phyloP scores from a whole-genome alignment of 1,140 invertebrate genomes.

The Dolichoris vasculosae region DNA sequence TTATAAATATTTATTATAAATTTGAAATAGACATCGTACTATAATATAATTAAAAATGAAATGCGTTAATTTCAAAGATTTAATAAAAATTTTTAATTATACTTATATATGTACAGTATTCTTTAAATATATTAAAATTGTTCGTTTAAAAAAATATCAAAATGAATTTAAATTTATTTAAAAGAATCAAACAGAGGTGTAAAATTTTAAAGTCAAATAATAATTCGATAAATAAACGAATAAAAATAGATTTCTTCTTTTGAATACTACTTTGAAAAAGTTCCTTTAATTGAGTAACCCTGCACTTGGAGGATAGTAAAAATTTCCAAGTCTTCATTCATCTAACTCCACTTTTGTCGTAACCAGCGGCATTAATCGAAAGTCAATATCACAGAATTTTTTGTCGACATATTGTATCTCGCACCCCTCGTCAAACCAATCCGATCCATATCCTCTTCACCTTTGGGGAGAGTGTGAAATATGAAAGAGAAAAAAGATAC shows the following conservation, averaged over 20 bases:
- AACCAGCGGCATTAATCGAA: slow-evolving; percentile 44
- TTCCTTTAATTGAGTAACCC: background rate
- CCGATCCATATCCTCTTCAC: slow-evolving; percentile 19
- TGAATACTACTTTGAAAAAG: background rate
- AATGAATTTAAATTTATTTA: too few species aligned
- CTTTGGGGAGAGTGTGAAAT: slow-evolving; percentile 28
- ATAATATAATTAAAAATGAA: too few species aligned
- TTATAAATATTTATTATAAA: too few species aligned
- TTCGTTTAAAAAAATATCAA: too few species aligned
- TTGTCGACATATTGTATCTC: slow-evolving; percentile 3
- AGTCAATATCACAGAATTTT: slow-evolving; percentile 46
- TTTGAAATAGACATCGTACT: too few species aligned
- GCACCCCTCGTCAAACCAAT: background rate
- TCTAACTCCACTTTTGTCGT: background rate
- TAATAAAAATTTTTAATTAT: too few species aligned
- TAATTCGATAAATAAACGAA: background rate
- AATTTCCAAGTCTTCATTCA: slow-evolving; percentile 15
- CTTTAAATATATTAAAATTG: too few species aligned
- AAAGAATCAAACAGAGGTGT: background rate
- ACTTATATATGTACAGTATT: too few species aligned
- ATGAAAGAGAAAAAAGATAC: slow-evolving; percentile 31
- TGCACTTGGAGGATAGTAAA: slow-evolving; percentile 24
- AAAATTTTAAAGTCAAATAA: background rate
- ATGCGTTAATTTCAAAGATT: too few species aligned
- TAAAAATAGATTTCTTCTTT: background rate